Percentiles rank a stretch among this genome's conserved stretches.
Conservation (phyloP, 2,888 invertebrate genomes). For the Hypolimnas misippus region DNA sequence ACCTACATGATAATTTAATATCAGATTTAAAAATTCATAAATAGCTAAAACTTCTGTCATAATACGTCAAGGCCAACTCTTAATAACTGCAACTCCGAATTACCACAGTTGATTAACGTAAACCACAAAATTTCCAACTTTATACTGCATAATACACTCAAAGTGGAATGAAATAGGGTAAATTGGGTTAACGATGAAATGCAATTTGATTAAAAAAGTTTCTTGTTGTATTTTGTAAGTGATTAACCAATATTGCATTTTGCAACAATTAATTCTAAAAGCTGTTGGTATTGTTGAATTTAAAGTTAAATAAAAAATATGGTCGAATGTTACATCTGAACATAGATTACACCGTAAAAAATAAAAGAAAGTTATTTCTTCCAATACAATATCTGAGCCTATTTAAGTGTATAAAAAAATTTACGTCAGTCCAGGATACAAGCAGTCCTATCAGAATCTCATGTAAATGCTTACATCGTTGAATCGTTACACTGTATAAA, state of each 20-base stretch:
- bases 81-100: conserved; percentile 22
- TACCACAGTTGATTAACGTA: conserved; percentile 13
- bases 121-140: conserved; percentile 28
- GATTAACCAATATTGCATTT: not conserved
- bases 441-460: too few relatives aligned
- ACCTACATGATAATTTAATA: not conserved
- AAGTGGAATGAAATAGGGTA: conserved; percentile 8
- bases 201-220: not conserved
- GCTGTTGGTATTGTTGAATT: not conserved
- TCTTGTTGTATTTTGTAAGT: not conserved
- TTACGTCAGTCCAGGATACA: too few relatives aligned
- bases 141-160: conserved; percentile 23
- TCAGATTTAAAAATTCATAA: not conserved
- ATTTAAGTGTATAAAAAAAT: too few relatives aligned
- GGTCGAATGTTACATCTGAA: not conserved
- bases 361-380: too few relatives aligned
- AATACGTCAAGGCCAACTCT: conserved; percentile 26
- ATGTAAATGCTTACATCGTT: too few relatives aligned
- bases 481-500: too few relatives aligned
- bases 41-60: conserved; percentile 6
- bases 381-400: too few relatives aligned
- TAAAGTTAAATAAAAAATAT: not conserved
- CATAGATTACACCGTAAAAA: not conserved
- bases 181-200: conserved; percentile 7
- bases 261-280: not conserved